A percentile compares a stretch with the other conserved stretches of the same genome.
phyloP scores from a whole-genome alignment of 2,797 vertebrate genomes.

The Apodemus agrarius region DNA sequence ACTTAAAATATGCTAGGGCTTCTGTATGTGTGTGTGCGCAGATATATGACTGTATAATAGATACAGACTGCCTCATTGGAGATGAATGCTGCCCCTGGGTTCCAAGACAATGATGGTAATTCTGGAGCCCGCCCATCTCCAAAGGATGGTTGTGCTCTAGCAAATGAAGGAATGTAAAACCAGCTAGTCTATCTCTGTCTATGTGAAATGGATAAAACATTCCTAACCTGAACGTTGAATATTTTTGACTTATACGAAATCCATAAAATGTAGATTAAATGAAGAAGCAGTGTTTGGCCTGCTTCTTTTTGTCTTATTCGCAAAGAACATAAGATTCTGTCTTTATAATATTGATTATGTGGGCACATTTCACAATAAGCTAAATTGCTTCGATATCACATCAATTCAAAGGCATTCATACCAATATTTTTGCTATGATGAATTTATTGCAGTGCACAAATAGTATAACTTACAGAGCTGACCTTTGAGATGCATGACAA shows the following conservation, averaged over 20 bases:
- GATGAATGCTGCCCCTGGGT: neutral
- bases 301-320: constrained; percentile 1
- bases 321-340: constrained; percentile 29
- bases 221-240: neutral
- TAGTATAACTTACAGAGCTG: neutral
- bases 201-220: neutral
- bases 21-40: no score
- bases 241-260: constrained; percentile 14
- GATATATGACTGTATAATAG: no score
- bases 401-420: neutral
- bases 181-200: neutral
- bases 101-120: neutral
- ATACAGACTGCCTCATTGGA: neutral
- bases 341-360: neutral
- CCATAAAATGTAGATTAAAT: neutral
- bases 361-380: neutral
- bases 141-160: neutral
- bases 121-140: neutral
- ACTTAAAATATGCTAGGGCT: neutral
- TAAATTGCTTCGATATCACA: neutral
- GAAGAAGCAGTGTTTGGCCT: neutral
- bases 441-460: neutral
- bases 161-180: neutral
- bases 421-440: constrained; percentile 10
- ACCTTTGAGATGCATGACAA: neutral